These are phyloP conservation scores for Plemyria rubiginata DNA, from an alignment of 2,888 invertebrate genomes.

Conservation along the genomic window DNA sequence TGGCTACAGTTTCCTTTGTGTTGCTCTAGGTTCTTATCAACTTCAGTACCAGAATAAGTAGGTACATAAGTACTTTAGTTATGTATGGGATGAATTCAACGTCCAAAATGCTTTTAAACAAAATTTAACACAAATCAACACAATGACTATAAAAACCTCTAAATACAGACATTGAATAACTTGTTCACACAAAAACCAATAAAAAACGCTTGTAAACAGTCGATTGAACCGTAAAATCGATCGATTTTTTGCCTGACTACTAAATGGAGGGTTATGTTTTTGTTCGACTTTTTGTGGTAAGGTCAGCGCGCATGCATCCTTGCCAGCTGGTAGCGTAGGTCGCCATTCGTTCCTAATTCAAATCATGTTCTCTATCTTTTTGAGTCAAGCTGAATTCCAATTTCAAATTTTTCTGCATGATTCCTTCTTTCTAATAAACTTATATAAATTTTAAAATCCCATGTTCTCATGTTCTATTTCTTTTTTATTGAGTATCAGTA, in stretches of 20 bases:
- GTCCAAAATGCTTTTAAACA: conserved; percentile 4
- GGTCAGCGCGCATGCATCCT: conserved; percentile 37
- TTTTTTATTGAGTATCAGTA: too few species aligned
- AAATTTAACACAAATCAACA: conserved; percentile 4
- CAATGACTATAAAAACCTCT: conserved; percentile 22
- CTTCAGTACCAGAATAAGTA: neutral
- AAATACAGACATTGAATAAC: conserved; percentile 22
- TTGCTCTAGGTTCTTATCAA: neutral
- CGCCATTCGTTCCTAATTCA: conserved; percentile 13
- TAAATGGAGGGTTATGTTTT: conserved; percentile 35
- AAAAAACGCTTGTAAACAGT: conserved; percentile 38
- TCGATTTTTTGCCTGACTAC: conserved; percentile 33
- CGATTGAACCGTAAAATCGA: conserved; percentile 43
- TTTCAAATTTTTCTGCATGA: neutral
- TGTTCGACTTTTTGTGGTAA: conserved; percentile 31
- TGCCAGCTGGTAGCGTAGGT: conserved; percentile 25
- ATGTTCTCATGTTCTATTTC: neutral
- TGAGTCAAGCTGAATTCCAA: neutral
- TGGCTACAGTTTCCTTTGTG: neutral
- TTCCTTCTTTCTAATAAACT: too few species aligned
- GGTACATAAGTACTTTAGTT: neutral
- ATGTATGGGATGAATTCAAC: neutral
- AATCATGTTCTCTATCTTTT: neutral
- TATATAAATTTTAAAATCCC: neutral
- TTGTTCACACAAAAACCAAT: conserved; percentile 30